A percentile compares a stretch with the other conserved stretches of the same genome.
These are phyloP conservation scores for Drosophila sordidula DNA, from an alignment of 2,888 invertebrate genomes.

Conservation along the genomic window DNA sequence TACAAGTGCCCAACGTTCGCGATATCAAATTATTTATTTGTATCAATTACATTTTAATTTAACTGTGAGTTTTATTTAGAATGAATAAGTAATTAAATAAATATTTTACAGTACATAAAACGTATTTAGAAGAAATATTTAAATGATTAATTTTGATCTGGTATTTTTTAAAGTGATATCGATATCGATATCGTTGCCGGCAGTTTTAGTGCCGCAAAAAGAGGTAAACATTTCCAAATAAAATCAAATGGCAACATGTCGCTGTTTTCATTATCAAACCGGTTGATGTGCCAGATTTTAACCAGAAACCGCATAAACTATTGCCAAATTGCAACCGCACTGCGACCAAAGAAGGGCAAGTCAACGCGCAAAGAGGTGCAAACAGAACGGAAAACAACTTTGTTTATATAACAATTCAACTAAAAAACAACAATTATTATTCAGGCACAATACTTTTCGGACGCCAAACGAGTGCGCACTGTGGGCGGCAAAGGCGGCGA, in stretches of 20 bases:
- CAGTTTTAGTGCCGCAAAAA: not conserved
- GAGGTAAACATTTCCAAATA: constrained; percentile 8
- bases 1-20: no score
- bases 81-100: no score
- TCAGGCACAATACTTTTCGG: constrained; percentile 89
- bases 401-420: constrained; percentile 43
- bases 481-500: constrained; percentile 96
- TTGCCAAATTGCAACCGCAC: constrained; percentile 72
- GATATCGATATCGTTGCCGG: constrained; percentile 29
- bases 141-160: not conserved
- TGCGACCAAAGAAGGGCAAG: constrained; percentile 86
- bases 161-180: constrained; percentile 12
- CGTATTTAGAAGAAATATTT: not conserved
- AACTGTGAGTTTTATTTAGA: no score
- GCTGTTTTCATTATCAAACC: constrained; percentile 32
- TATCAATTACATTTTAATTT: no score
- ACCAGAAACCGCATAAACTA: constrained; percentile 35
- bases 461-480: constrained; percentile 88
- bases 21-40: no score
- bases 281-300: constrained; percentile 16
- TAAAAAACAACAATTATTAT: not conserved
- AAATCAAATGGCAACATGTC: constrained; percentile 28
- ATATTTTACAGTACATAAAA: no score
- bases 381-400: not conserved
- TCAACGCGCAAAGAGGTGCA: constrained; percentile 84